Evolutionary conservation across 2,113 vertebrate genomes (phyloP), one percentile per base, ranked within the genome.

Genomic region (Triplophysa dalaica): DNA sequence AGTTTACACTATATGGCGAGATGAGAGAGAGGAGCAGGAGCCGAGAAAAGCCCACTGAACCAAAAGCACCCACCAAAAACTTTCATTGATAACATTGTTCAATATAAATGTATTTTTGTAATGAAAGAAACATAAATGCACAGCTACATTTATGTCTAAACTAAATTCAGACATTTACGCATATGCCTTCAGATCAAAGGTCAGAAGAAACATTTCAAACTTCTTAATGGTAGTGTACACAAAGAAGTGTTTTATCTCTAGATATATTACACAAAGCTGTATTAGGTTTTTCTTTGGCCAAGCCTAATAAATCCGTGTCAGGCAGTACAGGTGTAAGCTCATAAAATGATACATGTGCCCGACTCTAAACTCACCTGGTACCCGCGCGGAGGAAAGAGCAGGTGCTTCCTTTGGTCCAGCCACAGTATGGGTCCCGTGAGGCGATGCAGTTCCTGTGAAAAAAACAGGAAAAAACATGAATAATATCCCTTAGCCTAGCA

Each of bases 351-450:
- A 14, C 11, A 50, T 50, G 48, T 50, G 48, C 52, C 52, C 1
- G 29, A 22, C 43, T 22, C 2, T 26, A 22, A 66, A 75, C 0
- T 79, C 92, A 99, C 96, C 97, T 97, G 89, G 94, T 94, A 26
- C 92, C 94, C 0, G 93, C 93, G 74, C 94, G 92, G 77, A 97
- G 94, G 89, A 98, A 98, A 50, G 94, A 8, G 16, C 97, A 98
- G 87, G 94, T 94, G 76, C 95, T 95, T 22, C 95, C 96, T 0
- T 93, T 84, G 0, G 95, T 94, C 97, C 97, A 99, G 52, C 96
- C 97, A 0, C 97, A 98, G 89, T 99, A 99, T 0, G 97, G 97
- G 73, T 98, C 97, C 81, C 94, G 94, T 76, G 96, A 95, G 78
- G 94, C 93, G 0, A 99, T 93, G 72, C 97, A 99, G 90, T 90